Evolutionary conservation across 1,140 invertebrate genomes (phyloP).

Genomic region (Trachymyrmex septentrionalis): DNA sequence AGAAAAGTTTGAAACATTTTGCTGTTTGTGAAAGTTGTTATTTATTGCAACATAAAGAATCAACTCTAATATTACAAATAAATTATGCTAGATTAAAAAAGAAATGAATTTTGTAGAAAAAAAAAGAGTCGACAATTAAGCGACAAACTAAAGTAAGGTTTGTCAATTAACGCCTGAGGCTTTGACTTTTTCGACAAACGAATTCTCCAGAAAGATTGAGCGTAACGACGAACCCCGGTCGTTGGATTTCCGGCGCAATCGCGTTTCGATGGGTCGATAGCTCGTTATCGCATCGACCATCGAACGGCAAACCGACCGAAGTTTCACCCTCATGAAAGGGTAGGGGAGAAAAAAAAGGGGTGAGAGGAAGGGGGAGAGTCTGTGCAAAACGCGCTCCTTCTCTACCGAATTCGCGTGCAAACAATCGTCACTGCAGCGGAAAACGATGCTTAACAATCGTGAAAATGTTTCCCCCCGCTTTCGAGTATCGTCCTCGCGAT

Average conservation of each 20-base stretch:
- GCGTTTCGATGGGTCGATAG: slow-evolving; percentile 44
- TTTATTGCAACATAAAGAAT: not conserved
- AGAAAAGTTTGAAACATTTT: not conserved
- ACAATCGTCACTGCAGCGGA: slow-evolving; percentile 62
- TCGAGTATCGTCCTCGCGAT: slow-evolving; percentile 36
- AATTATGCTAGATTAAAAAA: not conserved
- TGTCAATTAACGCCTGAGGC: not conserved
- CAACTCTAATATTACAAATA: not conserved
- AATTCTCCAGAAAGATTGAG: slow-evolving; percentile 59
- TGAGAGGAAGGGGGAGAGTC: slow-evolving; percentile 25
- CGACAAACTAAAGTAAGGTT: not conserved
- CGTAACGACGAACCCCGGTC: slow-evolving; percentile 13
- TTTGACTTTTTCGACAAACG: not conserved
- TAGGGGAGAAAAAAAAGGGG: not conserved
- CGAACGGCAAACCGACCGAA: slow-evolving; percentile 55
- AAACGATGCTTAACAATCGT: slow-evolving; percentile 68
- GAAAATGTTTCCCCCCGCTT: slow-evolving; percentile 55
- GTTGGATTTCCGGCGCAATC: slow-evolving; percentile 50
- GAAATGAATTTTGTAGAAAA: not conserved
- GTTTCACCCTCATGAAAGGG: slow-evolving; percentile 24
- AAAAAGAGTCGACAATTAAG: not conserved
- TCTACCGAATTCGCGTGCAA: slow-evolving; percentile 38
- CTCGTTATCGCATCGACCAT: slow-evolving; percentile 47
- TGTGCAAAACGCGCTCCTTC: slow-evolving; percentile 61
- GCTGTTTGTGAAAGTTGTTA: not conserved